A percentile compares a stretch with the other conserved stretches of the same genome.
Evolutionary conservation across 2,797 vertebrate genomes (phyloP).

Genomic region (Moxostoma hubbsi): DNA sequence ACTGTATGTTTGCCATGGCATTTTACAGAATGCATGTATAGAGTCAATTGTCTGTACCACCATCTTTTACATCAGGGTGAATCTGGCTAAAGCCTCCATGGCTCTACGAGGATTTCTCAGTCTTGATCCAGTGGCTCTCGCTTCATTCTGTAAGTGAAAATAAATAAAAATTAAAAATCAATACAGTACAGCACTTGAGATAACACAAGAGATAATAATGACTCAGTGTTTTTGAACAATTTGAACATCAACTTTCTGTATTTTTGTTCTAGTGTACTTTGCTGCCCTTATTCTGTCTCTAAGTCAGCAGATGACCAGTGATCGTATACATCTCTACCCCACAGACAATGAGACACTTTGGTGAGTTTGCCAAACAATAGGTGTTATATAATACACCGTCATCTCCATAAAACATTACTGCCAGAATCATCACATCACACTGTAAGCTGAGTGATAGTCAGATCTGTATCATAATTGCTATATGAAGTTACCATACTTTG

Average conservation of each 20-base stretch:
- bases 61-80: slow-evolving; percentile 74
- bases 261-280: slow-evolving; percentile 84
- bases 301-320: slow-evolving; percentile 96
- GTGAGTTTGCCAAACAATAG: slow-evolving; percentile 69
- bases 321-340: slow-evolving; percentile 90
- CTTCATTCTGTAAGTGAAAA: slow-evolving; percentile 90
- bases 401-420: neutral
- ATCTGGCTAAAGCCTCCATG: slow-evolving; percentile 89
- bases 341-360: slow-evolving; percentile 86
- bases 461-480: neutral
- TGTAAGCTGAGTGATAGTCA: neutral
- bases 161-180: too few relatives aligned
- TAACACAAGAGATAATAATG: neutral
- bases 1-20: neutral
- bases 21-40: neutral
- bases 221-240: neutral
- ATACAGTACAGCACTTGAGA: neutral
- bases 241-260: slow-evolving; percentile 19
- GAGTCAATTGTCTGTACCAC: neutral
- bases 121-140: slow-evolving; percentile 87
- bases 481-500: neutral
- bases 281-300: slow-evolving; percentile 89
- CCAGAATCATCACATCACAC: too few relatives aligned
- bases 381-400: neutral
- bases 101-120: slow-evolving; percentile 87